Conservation (phyloP, 2,888 invertebrate genomes). For the Malachius bipustulatus region DNA sequence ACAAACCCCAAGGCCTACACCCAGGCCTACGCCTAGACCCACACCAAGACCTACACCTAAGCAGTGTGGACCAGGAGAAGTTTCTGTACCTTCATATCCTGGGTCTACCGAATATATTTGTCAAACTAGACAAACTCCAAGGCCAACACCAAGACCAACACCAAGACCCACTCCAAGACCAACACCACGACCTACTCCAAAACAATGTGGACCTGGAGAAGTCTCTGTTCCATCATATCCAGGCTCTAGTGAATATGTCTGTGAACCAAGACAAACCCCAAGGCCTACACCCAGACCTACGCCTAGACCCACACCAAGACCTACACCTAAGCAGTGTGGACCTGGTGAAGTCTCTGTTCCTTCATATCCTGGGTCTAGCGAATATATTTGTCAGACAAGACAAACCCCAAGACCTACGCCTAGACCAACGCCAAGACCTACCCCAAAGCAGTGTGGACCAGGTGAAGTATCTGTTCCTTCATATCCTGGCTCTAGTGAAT, state of each 20-base stretch:
- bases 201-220: not conserved
- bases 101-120: constrained; percentile 1
- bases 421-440: constrained; percentile 7
- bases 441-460: not conserved
- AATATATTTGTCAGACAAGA: constrained; percentile 1
- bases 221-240: not conserved
- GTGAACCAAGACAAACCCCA: not conserved
- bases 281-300: constrained; percentile 3
- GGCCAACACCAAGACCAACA: not conserved
- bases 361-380: not conserved
- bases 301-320: not conserved
- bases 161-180: not conserved
- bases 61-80: not conserved
- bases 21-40: constrained; percentile 10
- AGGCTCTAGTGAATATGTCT: not conserved
- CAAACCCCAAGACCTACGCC: constrained; percentile 3
- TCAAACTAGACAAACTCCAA: not conserved
- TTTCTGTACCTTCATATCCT: not conserved
- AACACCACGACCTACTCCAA: not conserved
- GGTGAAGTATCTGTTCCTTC: constrained; percentile 7
- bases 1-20: constrained; percentile 6
- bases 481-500: not conserved
- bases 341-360: constrained; percentile 1
- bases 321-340: too few relatives aligned
- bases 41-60: constrained; percentile 11